Conservation (phyloP, 2,797 vertebrate genomes). For the Sternarchorhynchus goeldii region DNA sequence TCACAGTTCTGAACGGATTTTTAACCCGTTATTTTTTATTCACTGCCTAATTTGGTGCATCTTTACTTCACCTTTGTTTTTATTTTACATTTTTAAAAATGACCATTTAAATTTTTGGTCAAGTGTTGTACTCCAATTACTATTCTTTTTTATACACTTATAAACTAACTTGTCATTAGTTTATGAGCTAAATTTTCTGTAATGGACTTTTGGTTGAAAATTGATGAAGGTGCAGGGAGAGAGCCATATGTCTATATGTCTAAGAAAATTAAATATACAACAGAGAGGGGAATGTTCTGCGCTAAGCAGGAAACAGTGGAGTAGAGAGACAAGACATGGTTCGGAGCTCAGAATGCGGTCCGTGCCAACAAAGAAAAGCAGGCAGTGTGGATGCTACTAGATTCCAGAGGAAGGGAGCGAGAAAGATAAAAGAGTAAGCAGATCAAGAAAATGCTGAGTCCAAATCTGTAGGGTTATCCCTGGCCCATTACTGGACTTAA, state of each 20-base stretch:
- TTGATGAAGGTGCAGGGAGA: not conserved
- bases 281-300: not conserved
- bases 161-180: no score
- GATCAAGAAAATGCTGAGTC: conserved; percentile 68
- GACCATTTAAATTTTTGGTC: no score
- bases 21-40: no score
- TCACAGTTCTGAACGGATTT: no score
- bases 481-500: conserved; percentile 79
- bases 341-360: conserved; percentile 9
- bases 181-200: not conserved
- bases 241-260: not conserved
- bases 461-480: conserved; percentile 61
- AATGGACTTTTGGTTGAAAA: not conserved
- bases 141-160: not conserved
- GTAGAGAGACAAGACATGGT: conserved; percentile 5
- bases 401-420: conserved; percentile 19
- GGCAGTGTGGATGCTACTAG: not conserved
- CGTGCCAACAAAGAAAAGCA: conserved; percentile 13
- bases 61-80: no score
- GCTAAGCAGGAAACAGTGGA: not conserved
- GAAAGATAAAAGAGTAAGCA: conserved; percentile 38
- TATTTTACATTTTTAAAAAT: no score
- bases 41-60: no score
- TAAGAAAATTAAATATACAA: not conserved
- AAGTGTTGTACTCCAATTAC: no score